Conservation (phyloP, 1,140 invertebrate genomes). For the Bombyx mandarina region DNA sequence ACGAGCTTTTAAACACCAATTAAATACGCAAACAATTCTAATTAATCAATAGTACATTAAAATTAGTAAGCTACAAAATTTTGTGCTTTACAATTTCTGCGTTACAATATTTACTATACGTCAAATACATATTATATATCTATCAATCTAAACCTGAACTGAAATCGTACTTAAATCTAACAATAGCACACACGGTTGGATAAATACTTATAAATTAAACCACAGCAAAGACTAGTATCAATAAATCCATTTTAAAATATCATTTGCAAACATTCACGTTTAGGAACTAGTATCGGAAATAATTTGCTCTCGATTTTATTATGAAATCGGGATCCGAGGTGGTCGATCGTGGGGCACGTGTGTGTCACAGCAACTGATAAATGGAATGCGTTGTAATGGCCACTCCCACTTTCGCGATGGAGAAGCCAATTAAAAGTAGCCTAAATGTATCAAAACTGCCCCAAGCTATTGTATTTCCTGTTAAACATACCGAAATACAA, state of each 20-base stretch:
- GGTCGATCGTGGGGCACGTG: background rate
- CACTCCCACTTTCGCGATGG: no score
- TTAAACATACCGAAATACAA: background rate
- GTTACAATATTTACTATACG: background rate
- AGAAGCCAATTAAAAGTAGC: no score
- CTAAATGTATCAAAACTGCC: background rate
- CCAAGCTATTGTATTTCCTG: background rate
- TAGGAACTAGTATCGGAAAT: constrained; percentile 10
- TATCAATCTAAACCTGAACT: no score
- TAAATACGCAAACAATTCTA: constrained; percentile 15
- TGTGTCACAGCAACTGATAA: no score
- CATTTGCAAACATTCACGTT: constrained; percentile 6
- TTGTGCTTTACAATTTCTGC: constrained; percentile 7
- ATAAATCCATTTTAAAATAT: constrained; percentile 9
- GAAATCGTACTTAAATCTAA: no score
- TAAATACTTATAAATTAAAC: constrained; percentile 4
- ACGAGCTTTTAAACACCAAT: constrained; percentile 11
- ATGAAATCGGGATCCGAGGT: background rate
- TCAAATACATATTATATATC: no score
- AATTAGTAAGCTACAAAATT: constrained; percentile 7
- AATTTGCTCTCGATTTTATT: background rate
- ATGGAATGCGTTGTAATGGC: no score
- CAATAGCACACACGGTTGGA: no score
- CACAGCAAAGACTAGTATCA: constrained; percentile 17
- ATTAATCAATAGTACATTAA: constrained; percentile 2